A percentile compares a stretch with the other conserved stretches of the same genome.
These are phyloP conservation scores for Oscheius onirici DNA, from an alignment of 2,888 invertebrate genomes.

Conservation along the genomic window DNA sequence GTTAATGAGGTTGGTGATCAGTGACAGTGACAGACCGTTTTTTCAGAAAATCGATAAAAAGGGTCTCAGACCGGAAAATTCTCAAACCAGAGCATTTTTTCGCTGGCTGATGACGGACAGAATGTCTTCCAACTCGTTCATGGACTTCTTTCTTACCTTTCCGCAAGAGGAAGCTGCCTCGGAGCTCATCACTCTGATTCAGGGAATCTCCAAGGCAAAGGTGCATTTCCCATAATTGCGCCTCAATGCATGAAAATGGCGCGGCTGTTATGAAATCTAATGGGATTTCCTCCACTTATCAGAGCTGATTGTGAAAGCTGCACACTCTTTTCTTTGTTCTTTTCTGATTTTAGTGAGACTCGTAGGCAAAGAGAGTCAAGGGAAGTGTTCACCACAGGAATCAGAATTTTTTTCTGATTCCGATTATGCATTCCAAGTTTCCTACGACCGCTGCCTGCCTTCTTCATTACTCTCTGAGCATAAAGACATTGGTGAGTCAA, in stretches of 20 bases:
- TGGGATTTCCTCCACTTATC: not conserved
- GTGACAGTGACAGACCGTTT: too few relatives aligned
- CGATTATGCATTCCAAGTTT: too few relatives aligned
- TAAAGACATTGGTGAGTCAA: too few relatives aligned
- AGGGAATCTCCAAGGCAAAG: slow-evolving; percentile 47
- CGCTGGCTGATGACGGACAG: slow-evolving; percentile 38
- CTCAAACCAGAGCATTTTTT: slow-evolving; percentile 38
- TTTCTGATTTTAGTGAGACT: too few relatives aligned
- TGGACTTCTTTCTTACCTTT: slow-evolving; percentile 50
- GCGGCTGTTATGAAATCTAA: not conserved
- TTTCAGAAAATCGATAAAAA: slow-evolving; percentile 25
- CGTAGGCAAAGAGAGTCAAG: too few relatives aligned
- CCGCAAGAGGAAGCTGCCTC: slow-evolving; percentile 37
- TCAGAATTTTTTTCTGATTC: too few relatives aligned
- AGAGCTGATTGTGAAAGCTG: not conserved
- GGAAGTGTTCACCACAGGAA: too few relatives aligned
- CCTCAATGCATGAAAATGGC: slow-evolving; percentile 30
- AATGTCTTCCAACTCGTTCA: slow-evolving; percentile 51
- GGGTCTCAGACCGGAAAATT: slow-evolving; percentile 37
- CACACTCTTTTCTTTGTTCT: too few relatives aligned
- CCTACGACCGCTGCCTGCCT: too few relatives aligned
- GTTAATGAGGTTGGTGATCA: slow-evolving; percentile 38
- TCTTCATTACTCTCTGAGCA: too few relatives aligned
- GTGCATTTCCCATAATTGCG: slow-evolving; percentile 5
- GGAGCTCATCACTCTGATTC: slow-evolving; percentile 39